Conservation (phyloP, 2,797 vertebrate species). For the Labeo calbasu region DNA sequence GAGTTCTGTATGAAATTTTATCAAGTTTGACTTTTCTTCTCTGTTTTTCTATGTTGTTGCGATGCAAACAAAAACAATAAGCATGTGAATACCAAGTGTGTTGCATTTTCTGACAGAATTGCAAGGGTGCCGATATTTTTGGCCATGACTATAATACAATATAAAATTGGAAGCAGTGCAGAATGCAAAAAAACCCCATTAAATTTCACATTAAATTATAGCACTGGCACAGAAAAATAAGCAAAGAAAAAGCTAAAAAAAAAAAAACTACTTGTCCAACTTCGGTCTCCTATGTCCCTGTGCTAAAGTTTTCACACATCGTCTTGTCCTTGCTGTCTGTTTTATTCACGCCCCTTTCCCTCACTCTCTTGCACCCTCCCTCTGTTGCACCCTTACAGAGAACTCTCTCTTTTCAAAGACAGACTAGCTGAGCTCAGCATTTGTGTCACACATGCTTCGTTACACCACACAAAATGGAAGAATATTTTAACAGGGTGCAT, state of each 20-base stretch:
- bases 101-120: too few relatives aligned
- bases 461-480: slow-evolving; percentile 24
- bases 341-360: background rate
- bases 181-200: too few relatives aligned
- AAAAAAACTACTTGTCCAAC: background rate
- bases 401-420: slow-evolving; percentile 34
- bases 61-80: too few relatives aligned
- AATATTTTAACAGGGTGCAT: slow-evolving; percentile 23
- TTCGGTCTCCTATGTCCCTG: background rate
- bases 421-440: slow-evolving; percentile 55
- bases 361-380: background rate
- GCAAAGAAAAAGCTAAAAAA: background rate
- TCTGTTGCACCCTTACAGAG: slow-evolving; percentile 20
- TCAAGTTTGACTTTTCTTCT: too few relatives aligned
- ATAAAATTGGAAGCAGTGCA: too few relatives aligned
- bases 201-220: background rate
- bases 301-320: slow-evolving; percentile 26
- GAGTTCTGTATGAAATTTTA: too few relatives aligned
- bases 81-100: too few relatives aligned
- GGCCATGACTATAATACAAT: too few relatives aligned
- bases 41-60: too few relatives aligned
- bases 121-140: too few relatives aligned
- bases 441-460: slow-evolving; percentile 31
- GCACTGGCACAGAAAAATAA: background rate
- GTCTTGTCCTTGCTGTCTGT: slow-evolving; percentile 35